Percentiles rank a stretch among this genome's conserved stretches.
phyloP scores from a whole-genome alignment of 2,113 vertebrate species.

The Dinomys branickii region DNA sequence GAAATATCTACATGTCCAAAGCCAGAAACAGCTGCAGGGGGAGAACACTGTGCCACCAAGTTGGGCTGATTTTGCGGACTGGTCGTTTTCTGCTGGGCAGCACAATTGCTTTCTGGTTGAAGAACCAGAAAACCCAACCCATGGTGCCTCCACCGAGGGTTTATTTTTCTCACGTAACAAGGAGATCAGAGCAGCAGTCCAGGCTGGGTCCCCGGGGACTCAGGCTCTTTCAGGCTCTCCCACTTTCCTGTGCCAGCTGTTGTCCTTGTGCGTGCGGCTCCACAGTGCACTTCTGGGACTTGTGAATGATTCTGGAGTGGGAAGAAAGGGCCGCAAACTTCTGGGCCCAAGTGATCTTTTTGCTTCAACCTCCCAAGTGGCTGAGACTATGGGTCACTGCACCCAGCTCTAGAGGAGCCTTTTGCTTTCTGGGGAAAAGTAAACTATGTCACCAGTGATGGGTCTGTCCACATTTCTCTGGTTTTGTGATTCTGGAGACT shows the following conservation, averaged over 20 bases:
- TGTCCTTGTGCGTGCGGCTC: neutral
- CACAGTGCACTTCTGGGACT: neutral
- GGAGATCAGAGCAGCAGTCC: neutral
- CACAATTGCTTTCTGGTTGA: neutral
- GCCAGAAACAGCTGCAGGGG: neutral
- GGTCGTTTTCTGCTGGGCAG: neutral
- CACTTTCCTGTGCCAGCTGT: neutral
- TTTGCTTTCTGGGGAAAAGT: neutral
- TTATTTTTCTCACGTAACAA: neutral
- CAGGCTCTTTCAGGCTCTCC: neutral
- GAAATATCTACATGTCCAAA: conserved; percentile 56
- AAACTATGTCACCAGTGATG: neutral
- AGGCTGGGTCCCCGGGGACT: neutral
- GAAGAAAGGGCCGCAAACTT: neutral
- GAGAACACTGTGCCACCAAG: neutral
- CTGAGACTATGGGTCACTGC: neutral
- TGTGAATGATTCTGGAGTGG: neutral
- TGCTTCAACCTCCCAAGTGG: neutral
- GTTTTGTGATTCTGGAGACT: neutral
- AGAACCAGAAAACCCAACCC: neutral
- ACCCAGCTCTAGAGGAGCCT: neutral
- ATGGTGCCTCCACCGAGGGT: accelerated
- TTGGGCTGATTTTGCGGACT: conserved; percentile 20
- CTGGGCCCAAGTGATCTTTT: neutral
- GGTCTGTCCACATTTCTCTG: neutral